Evolutionary conservation across 2,888 invertebrate genomes (phyloP), one percentile per base, ranked within the genome.

Genomic region (Drosophila pseudotakahashii): DNA sequence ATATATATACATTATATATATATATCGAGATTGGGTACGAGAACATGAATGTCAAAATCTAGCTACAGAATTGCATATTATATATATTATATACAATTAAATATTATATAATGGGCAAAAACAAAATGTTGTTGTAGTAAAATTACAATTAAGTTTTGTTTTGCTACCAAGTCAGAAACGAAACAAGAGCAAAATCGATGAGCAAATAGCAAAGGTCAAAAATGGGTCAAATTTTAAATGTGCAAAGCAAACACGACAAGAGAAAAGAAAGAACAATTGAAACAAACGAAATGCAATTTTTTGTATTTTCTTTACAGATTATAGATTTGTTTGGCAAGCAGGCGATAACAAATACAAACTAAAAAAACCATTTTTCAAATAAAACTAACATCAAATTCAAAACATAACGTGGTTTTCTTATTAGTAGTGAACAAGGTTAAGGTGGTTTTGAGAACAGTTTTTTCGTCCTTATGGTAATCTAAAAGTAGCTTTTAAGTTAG

Each of bases 61-160:
- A 83, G 82, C 88, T 83, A 83, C 82, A 85, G 81, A 82, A 82
- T 89, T 82, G 89, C 82, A 81, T 87, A 81, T 81, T 81, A 87
- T 88, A 82, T 88, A 81, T 89, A 82, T 78, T 81, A 74, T 72
- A 85, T 85, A 81, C 69, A 74, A 67, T 59, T 79, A 75, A 59
- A 78, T 75, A 66, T 51, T 75, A 64, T 80, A 81, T 82, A 89
- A 73, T 57, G 89, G 89, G 77, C 86, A 86, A 85, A 76, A 73
- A 86, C 79, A 83, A 83, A 78, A 89, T 79, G 89, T 86, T 86
- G 89, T 86, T 86, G 89, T 86, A 86, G 89, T 72, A 61, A 81
- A 89, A 81, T 89, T 89, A 89, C 79, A 79, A 79, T 87, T 89
- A 89, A 86, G 89, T 88, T 88, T 86, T 88, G 88, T 82, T 74